Conservation (phyloP, 64 coral and sea anemone genomes). For the Pocillopora verrucosa region DNA sequence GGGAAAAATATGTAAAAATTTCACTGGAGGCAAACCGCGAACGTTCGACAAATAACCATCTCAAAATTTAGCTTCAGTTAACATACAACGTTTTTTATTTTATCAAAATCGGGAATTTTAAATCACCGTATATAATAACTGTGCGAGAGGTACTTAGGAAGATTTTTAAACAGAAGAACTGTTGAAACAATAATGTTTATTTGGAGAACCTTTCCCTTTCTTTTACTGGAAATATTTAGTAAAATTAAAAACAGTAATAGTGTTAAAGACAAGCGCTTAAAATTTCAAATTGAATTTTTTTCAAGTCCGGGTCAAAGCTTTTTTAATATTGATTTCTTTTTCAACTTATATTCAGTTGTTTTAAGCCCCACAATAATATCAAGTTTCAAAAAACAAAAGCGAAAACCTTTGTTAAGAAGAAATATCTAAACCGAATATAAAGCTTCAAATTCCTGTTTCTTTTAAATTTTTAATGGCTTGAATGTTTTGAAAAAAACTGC, state of each 20-base stretch:
- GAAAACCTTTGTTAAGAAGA: not conserved
- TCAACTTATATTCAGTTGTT: not conserved
- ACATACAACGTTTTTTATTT: not conserved
- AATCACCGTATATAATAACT: slow-evolving; percentile 23
- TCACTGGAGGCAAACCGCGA: not conserved
- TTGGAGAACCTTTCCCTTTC: not conserved
- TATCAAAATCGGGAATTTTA: slow-evolving; percentile 31
- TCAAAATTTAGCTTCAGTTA: slow-evolving; percentile 37
- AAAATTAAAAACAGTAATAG: not conserved
- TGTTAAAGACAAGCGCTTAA: not conserved
- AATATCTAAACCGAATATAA: slow-evolving; percentile 19
- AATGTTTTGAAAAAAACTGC: slow-evolving; percentile 41
- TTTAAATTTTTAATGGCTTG: slow-evolving; percentile 49
- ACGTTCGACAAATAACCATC: not conserved
- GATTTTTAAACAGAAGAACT: slow-evolving; percentile 13
- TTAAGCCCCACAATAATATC: not conserved
- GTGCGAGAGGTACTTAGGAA: not conserved
- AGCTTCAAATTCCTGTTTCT: slow-evolving; percentile 28
- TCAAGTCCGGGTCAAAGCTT: not conserved
- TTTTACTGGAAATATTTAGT: not conserved
- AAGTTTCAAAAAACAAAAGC: not conserved
- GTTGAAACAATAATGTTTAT: not conserved
- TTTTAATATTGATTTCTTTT: not conserved
- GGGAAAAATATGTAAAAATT: not conserved
- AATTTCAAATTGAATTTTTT: slow-evolving; percentile 30